A percentile compares a stretch with the other conserved stretches of the same genome.
Evolutionary conservation across 2,888 invertebrate genomes (phyloP).

Genomic region (Drosophila incognita): DNA sequence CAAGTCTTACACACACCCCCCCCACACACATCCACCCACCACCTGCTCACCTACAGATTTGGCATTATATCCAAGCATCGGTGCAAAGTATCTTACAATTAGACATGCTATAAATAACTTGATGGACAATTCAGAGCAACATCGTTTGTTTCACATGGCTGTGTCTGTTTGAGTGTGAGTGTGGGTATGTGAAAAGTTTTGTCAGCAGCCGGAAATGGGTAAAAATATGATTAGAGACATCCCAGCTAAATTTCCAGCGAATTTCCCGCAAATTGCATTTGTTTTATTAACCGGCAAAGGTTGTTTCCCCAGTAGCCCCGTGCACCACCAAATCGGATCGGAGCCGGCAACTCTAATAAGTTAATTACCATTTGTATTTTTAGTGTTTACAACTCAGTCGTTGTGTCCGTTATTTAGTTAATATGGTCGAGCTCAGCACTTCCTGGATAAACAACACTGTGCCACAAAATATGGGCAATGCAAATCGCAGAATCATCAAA

Average conservation of each 20-base stretch:
- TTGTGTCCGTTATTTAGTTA: constrained; percentile 24
- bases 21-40: neutral
- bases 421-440: constrained; percentile 1
- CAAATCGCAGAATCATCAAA: neutral
- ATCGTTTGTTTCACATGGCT: neutral
- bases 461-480: neutral
- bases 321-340: neutral
- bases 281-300: constrained; percentile 49
- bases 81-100: constrained; percentile 31
- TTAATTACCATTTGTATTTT: constrained; percentile 53
- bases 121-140: constrained; percentile 52
- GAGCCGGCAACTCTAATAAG: constrained; percentile 28
- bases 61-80: constrained; percentile 10
- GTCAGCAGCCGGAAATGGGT: constrained; percentile 62
- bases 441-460: constrained; percentile 3
- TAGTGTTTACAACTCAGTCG: constrained; percentile 8
- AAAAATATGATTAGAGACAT: constrained; percentile 48
- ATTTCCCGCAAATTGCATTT: constrained; percentile 58
- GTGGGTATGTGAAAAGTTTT: constrained; percentile 69
- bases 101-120: constrained; percentile 68
- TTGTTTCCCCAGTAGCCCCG: constrained; percentile 23
- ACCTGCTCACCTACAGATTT: neutral
- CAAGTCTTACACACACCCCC: constrained; percentile 13
- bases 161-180: constrained; percentile 16
- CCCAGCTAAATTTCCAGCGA: constrained; percentile 33